Conservation (phyloP, 2,113 vertebrate species). For the Leptocoma aspasia region DNA sequence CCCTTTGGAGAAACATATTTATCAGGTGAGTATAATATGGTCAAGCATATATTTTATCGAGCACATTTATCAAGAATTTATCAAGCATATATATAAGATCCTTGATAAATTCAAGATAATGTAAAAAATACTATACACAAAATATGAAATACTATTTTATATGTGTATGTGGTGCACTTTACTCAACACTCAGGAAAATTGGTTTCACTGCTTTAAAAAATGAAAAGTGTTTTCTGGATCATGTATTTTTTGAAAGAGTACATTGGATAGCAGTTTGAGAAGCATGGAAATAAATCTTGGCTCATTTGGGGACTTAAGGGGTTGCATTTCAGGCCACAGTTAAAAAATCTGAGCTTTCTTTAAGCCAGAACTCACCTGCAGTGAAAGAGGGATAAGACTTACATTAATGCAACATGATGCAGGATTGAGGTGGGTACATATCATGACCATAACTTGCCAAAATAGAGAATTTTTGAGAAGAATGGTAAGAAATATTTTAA, state of each 20-base stretch:
- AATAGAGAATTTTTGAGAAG: background rate
- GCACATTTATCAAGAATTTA: background rate
- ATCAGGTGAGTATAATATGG: background rate
- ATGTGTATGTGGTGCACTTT: background rate
- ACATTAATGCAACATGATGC: background rate
- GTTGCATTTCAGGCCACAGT: background rate
- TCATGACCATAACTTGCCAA: background rate
- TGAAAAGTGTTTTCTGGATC: background rate
- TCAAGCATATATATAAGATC: background rate
- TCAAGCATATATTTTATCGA: background rate
- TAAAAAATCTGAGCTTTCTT: background rate
- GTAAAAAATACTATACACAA: background rate
- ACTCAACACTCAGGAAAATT: background rate
- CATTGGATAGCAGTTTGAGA: background rate
- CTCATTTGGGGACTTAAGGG: background rate
- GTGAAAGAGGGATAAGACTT: background rate
- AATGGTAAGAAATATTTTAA: background rate
- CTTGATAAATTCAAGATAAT: background rate
- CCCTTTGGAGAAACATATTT: background rate
- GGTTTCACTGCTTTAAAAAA: background rate
- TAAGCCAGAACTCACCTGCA: background rate
- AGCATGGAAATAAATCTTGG: background rate
- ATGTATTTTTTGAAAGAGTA: background rate
- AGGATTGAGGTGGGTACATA: accelerated
- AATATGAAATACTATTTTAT: background rate